Evolutionary conservation across 2,113 vertebrate genomes (phyloP).

Genomic region (Mystacornis crossleyi): DNA sequence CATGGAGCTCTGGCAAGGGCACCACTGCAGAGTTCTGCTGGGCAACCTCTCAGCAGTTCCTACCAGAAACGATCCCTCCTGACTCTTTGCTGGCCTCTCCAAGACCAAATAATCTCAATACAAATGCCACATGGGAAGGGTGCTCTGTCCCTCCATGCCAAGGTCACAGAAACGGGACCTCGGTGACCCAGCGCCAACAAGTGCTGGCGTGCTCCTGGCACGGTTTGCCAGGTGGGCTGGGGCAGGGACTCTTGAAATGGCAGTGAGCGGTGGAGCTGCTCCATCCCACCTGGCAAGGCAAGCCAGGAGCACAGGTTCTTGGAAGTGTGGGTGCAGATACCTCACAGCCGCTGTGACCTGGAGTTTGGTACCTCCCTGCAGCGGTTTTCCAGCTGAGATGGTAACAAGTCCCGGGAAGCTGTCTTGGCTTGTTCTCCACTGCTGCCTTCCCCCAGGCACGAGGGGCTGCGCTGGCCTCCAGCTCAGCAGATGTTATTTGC

Average conservation of each 20-base stretch:
- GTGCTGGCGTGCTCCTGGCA: rapidly evolving
- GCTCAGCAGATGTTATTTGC: neutral
- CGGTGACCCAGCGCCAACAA: neutral
- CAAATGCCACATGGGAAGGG: neutral
- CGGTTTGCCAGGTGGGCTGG: neutral
- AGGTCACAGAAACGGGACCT: neutral
- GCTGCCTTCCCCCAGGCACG: neutral
- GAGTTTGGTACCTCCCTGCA: neutral
- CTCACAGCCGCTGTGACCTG: rapidly evolving
- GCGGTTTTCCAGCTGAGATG: neutral
- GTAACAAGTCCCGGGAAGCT: neutral
- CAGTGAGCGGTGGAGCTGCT: neutral
- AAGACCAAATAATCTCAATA: rapidly evolving
- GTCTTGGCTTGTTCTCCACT: neutral
- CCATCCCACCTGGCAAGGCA: neutral
- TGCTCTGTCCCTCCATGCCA: neutral
- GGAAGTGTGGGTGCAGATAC: neutral
- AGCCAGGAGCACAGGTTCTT: rapidly evolving
- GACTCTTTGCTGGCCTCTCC: neutral
- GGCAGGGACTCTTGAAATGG: neutral
- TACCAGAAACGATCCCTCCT: neutral
- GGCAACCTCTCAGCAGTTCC: neutral
- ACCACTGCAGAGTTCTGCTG: neutral
- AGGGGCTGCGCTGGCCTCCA: neutral
- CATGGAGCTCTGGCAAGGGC: neutral